Base-by-base conservation (phyloP, 2,888 invertebrate genomes). In the Caenorhabditis parvicauda region DNA sequence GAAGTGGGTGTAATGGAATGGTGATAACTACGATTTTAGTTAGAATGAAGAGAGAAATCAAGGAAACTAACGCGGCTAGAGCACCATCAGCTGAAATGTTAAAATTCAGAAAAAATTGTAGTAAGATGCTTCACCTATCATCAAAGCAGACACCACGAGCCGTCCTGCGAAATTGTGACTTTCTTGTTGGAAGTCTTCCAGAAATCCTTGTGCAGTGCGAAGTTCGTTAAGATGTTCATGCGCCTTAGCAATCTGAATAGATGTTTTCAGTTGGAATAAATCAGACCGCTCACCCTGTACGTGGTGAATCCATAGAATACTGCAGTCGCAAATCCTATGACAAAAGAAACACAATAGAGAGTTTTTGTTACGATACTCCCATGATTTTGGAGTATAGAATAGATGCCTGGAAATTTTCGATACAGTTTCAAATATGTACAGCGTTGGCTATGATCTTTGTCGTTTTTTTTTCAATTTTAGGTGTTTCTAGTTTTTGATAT, bases 251-350 rank as follows among this genome's bases (percentile, higher is more conserved):
- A 68, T 55, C 66, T 66, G 28, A 14, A 35, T 54, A 39, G 2
- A n/a, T 32, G 9, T 17, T 9, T 29, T 46, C 17, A 29, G 4
- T 27, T 3, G 2, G 2, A 32, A 29, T 17, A n/a, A 5, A 19
- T 24, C 9, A n/a, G n/a, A 14, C 5, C 9, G 25, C 43, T 41
- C 25, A 77, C 77, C 44, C 76, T 46, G 56, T 73, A 76, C 6
- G 79, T 79, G 12, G 79, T 79, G 58, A 80, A 80, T 21, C 74
- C 78, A 44, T 81, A 81, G 59, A 81, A 81, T 17, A 76, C 72
- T 5, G 74, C 74, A 1, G 77, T 74, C 21, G 72, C 64, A 14
- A 77, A 65, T 25, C 76, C 75, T 28, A 81, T 61, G 14, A 70
- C 72, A 12, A 79, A 57, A 1, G 74, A 75, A 0, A 80, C 67